Evolutionary conservation across 2,113 vertebrate species (phyloP), one percentile per base, ranked within the genome.

Genomic region (Oncorhynchus keta): DNA sequence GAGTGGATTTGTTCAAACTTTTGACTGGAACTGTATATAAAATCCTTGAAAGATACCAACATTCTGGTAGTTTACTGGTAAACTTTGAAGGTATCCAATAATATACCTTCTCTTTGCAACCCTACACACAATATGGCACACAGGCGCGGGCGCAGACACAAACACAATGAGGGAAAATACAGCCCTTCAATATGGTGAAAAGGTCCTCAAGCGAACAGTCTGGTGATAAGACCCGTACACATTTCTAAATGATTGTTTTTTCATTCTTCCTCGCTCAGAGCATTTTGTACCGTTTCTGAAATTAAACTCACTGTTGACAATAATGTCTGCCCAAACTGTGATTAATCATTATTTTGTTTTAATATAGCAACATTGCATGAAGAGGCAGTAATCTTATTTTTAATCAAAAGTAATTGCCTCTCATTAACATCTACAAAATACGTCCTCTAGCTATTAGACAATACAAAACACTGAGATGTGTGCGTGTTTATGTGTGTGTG

Each of bases 331-430:
- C 83, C 70, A 78, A 80, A 85, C 69, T 76, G 73, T 84, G 88
- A 92, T 91, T 28, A 89, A 89, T 89, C 83, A 87, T 84, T 87
- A 79, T 83, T 88, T 85, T 86, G 86, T 89, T 91, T 89, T 85
- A 80, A 87, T 77, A 82, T 74, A 70, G 82, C 83, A 75, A 74
- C 81, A 81, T 79, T 66, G 86, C 79, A 83, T 86, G 78, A 75
- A 75, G 55, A 70, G 75, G 82, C 85, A 79, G 81, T 81, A 84
- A 88, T 88, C 86, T 81, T 3, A 79, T 86, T 89, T 91, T 91
- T 88, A 85, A 92, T 91, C 81, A 88, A 90, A 89, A 86, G 84
- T 89, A 90, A 92, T 92, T 91, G 88, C 80, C 75, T 85, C 88
- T 88, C 84, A 89, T 90, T 90, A 89, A 84, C 86, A 79, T 83